A percentile compares a stretch with the other conserved stretches of the same genome.
These are phyloP conservation scores for Acronicta alni DNA, from an alignment of 2,888 invertebrate species.

Conservation along the genomic window DNA sequence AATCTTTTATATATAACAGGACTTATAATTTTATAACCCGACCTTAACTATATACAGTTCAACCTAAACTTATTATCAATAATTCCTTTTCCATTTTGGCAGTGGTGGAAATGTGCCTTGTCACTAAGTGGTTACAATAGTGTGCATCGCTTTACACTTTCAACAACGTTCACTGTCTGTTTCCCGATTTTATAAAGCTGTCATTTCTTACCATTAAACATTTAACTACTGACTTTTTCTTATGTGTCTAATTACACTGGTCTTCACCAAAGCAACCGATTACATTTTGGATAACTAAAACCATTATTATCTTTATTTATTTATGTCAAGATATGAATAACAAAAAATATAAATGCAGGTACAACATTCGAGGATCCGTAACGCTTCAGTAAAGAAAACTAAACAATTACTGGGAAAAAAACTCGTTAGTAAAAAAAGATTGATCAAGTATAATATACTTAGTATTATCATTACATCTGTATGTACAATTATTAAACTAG, in stretches of 20 bases:
- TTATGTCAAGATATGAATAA: constrained; percentile 87
- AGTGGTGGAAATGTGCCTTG: constrained; percentile 90
- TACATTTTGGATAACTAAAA: constrained; percentile 79
- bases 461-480: constrained; percentile 68
- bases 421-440: constrained; percentile 76
- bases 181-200: constrained; percentile 86
- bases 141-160: constrained; percentile 72
- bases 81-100: constrained; percentile 81
- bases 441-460: constrained; percentile 81
- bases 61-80: constrained; percentile 70
- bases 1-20: constrained; percentile 87
- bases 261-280: constrained; percentile 78
- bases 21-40: constrained; percentile 80
- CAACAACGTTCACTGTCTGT: constrained; percentile 75
- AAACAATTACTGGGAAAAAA: constrained; percentile 86
- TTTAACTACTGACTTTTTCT: constrained; percentile 87
- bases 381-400: constrained; percentile 87
- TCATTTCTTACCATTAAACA: constrained; percentile 82
- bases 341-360: constrained; percentile 89
- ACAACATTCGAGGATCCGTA: constrained; percentile 89
- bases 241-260: constrained; percentile 80
- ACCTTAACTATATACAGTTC: constrained; percentile 86
- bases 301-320: constrained; percentile 84
- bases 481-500: constrained; percentile 85
- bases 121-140: constrained; percentile 69